Evolutionary conservation across 2,113 vertebrate species (phyloP).

Genomic region (Caloenas nicobarica): DNA sequence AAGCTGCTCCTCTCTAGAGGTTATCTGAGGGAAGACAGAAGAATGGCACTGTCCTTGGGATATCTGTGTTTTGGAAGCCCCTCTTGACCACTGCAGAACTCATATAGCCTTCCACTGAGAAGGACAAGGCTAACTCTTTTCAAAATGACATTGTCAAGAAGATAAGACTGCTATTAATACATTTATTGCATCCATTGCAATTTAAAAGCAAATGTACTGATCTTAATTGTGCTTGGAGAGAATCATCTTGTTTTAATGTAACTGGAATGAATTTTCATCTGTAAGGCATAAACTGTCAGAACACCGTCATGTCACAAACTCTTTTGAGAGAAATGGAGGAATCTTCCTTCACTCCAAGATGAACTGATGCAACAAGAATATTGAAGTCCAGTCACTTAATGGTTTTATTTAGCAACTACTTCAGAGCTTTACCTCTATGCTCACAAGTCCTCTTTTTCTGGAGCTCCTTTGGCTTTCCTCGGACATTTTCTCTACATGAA

Average conservation of each 20-base stretch:
- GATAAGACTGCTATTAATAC: not conserved
- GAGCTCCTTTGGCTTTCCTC: not conserved
- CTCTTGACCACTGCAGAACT: not conserved
- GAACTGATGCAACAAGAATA: not conserved
- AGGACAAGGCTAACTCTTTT: not conserved
- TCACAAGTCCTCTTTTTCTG: not conserved
- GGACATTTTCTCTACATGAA: not conserved
- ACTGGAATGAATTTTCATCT: conserved; percentile 6
- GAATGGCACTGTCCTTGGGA: not conserved
- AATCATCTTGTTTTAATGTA: not conserved
- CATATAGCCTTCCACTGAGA: not conserved
- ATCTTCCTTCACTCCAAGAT: not conserved
- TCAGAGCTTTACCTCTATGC: not conserved
- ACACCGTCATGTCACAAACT: not conserved
- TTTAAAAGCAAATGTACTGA: not conserved
- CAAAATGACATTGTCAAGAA: not conserved
- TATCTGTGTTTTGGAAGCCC: not conserved
- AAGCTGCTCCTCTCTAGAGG: not conserved
- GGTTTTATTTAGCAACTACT: not conserved
- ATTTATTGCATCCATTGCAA: not conserved
- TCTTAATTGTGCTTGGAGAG: not conserved
- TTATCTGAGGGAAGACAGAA: not conserved
- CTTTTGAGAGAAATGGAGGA: not conserved
- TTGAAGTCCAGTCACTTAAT: not conserved
- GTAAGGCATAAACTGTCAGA: not conserved